Percentiles rank a stretch among this genome's conserved stretches.
phyloP scores from a whole-genome alignment of 2,797 vertebrate genomes.

The Thunnus albacares region DNA sequence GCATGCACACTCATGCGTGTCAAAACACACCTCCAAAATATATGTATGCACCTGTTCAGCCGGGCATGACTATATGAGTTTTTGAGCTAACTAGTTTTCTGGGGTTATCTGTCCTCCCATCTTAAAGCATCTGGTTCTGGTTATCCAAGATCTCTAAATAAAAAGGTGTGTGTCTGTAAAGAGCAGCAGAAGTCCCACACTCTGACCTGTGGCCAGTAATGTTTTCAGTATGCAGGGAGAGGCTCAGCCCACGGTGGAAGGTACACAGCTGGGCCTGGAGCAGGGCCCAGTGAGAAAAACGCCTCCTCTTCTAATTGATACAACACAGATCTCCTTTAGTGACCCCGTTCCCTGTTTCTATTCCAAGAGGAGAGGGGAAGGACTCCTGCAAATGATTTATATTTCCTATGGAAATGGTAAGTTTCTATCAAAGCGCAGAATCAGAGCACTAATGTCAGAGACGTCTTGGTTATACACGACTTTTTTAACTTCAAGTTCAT shows the following conservation, averaged over 20 bases:
- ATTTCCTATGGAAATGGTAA: constrained; percentile 29
- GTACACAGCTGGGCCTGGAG: constrained; percentile 83
- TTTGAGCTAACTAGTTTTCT: constrained; percentile 18
- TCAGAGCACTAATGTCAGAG: neutral
- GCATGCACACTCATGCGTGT: constrained; percentile 17
- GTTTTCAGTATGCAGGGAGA: constrained; percentile 84
- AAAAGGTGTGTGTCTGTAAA: constrained; percentile 52
- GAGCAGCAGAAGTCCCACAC: constrained; percentile 61
- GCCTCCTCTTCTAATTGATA: constrained; percentile 76
- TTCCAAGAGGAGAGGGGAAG: constrained; percentile 50
- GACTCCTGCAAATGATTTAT: constrained; percentile 43
- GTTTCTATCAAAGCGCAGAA: constrained; percentile 2
- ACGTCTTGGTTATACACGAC: neutral
- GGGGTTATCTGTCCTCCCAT: constrained; percentile 20
- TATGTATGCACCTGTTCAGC: neutral
- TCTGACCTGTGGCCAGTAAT: constrained; percentile 81
- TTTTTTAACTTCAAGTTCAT: neutral
- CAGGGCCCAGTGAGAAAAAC: constrained; percentile 74
- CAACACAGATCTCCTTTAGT: constrained; percentile 75
- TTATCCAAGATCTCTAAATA: constrained; percentile 59
- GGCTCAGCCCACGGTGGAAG: constrained; percentile 77
- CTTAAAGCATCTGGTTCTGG: constrained; percentile 63
- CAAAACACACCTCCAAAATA: constrained; percentile 45
- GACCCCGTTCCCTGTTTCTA: constrained; percentile 59
- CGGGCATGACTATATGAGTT: neutral